Evolutionary conservation across 2,888 invertebrate genomes (phyloP).

Genomic region (Machimus rusticus): DNA sequence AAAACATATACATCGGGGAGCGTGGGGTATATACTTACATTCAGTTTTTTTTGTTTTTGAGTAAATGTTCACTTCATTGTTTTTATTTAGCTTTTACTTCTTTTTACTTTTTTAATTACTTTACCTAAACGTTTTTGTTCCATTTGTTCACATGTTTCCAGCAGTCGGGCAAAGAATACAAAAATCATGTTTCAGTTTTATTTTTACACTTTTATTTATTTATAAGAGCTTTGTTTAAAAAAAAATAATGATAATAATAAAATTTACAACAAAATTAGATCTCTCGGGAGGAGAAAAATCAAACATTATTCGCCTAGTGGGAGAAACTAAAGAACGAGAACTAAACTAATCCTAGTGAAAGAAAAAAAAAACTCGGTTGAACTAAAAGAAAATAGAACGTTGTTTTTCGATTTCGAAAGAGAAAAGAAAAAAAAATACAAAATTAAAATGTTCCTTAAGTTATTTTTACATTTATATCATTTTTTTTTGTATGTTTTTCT

Average conservation of each 20-base stretch:
- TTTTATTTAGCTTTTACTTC: background rate
- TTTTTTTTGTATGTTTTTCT: background rate
- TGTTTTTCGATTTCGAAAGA: background rate
- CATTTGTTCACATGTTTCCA: slow-evolving; percentile 5
- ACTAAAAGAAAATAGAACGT: background rate
- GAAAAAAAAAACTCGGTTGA: background rate
- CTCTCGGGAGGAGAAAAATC: background rate
- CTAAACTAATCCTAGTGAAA: slow-evolving; percentile 26
- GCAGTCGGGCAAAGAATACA: slow-evolving; percentile 16
- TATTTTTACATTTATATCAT: slow-evolving; percentile 29
- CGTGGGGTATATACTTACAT: slow-evolving; percentile 15
- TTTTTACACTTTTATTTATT: slow-evolving; percentile 22
- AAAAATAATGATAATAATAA: background rate
- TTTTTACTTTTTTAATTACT: slow-evolving; percentile 1
- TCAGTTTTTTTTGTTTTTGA: background rate
- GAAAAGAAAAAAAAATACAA: background rate
- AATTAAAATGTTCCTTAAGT: slow-evolving; percentile 25
- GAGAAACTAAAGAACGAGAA: background rate
- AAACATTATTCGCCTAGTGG: background rate
- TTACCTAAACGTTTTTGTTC: slow-evolving; percentile 17
- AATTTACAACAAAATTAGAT: background rate
- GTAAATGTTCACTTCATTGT: slow-evolving; percentile 7
- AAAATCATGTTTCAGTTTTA: slow-evolving; percentile 21
- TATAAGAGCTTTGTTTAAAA: slow-evolving; percentile 10
- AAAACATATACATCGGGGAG: background rate